Evolutionary conservation across 2,113 vertebrate genomes (phyloP).

Genomic region (Sander vitreus): DNA sequence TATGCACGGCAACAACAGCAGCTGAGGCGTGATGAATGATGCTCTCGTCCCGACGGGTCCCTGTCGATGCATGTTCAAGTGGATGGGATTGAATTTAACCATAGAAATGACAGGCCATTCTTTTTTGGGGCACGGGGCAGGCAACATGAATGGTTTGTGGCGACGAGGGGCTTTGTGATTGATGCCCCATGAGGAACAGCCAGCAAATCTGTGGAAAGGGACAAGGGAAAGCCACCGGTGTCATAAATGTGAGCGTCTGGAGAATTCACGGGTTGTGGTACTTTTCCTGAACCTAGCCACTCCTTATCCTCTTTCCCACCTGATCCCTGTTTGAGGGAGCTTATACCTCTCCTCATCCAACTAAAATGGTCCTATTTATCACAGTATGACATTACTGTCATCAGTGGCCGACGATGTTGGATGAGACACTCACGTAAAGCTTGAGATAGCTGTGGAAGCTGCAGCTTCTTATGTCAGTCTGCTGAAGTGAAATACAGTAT

Average conservation of each 20-base stretch:
- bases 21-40: constrained; percentile 83
- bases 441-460: constrained; percentile 47
- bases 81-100: constrained; percentile 87
- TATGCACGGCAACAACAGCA: constrained; percentile 75
- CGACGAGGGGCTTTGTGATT: constrained; percentile 78
- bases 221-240: constrained; percentile 68
- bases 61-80: constrained; percentile 88
- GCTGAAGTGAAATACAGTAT: constrained; percentile 36
- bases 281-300: constrained; percentile 68
- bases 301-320: constrained; percentile 77
- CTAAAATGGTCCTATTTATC: constrained; percentile 75
- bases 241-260: constrained; percentile 70
- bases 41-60: constrained; percentile 80
- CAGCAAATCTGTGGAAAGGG: constrained; percentile 62
- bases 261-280: constrained; percentile 61
- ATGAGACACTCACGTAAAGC: constrained; percentile 63
- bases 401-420: constrained; percentile 60
- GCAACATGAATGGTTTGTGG: constrained; percentile 81
- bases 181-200: constrained; percentile 78
- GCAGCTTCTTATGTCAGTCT: constrained; percentile 45
- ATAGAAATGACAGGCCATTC: constrained; percentile 87
- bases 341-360: constrained; percentile 67
- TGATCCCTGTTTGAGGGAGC: constrained; percentile 76
- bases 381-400: constrained; percentile 75
- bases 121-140: constrained; percentile 79